These are phyloP conservation scores for Theretra japonica DNA, from an alignment of 2,888 invertebrate genomes.

Conservation along the genomic window DNA sequence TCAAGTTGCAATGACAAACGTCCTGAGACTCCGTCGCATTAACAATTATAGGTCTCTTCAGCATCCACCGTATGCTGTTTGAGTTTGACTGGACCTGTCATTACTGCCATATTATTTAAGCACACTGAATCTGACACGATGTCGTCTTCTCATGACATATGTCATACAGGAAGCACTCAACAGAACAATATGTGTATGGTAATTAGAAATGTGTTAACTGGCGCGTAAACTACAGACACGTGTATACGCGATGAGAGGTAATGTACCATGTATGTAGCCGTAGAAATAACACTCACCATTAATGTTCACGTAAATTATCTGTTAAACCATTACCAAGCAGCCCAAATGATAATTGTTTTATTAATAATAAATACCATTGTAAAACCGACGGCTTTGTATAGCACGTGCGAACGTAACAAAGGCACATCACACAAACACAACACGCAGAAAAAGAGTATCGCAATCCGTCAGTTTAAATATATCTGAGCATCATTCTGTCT, in stretches of 20 bases:
- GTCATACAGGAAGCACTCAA: background rate
- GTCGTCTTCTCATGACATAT: background rate
- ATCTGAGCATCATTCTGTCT: background rate
- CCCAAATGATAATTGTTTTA: background rate
- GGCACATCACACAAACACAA: background rate
- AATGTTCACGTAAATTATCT: background rate
- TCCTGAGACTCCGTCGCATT: background rate
- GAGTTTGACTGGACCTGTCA: background rate
- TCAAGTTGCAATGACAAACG: constrained; percentile 8
- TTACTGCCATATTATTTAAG: too few relatives aligned
- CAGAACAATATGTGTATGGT: background rate
- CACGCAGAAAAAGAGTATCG: background rate
- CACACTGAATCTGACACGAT: constrained; percentile 3
- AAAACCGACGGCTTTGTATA: background rate
- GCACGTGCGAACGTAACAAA: background rate
- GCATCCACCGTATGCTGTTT: background rate
- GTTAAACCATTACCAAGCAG: background rate
- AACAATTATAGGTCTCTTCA: background rate
- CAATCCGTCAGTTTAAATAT: background rate
- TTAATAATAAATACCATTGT: background rate
- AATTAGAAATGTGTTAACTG: constrained; percentile 21
- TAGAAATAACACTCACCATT: background rate
- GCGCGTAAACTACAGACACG: background rate
- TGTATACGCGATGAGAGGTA: background rate
- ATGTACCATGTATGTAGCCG: background rate